Evolutionary conservation across 2,113 vertebrate genomes (phyloP).

Genomic region (Halichoerus grypus): DNA sequence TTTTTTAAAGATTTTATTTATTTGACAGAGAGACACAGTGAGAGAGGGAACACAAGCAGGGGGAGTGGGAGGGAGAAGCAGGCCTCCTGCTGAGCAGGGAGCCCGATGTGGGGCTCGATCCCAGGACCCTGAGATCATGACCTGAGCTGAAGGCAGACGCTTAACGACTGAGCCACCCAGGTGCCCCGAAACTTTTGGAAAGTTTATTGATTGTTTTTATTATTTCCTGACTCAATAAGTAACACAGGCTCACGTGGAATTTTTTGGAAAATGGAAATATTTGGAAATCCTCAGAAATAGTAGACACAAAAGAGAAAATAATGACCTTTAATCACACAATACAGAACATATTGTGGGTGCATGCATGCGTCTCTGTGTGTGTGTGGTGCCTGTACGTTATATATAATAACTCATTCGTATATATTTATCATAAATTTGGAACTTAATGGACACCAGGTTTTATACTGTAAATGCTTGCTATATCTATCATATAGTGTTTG

Average conservation of each 20-base stretch:
- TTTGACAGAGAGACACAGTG: too few species aligned
- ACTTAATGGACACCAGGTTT: not conserved
- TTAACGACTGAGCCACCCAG: too few species aligned
- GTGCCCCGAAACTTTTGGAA: not conserved
- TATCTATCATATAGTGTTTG: not conserved
- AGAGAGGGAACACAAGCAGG: too few species aligned
- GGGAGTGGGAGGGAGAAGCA: too few species aligned
- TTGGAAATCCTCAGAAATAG: not conserved
- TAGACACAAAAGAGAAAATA: not conserved
- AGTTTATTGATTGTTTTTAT: slow-evolving; percentile 41
- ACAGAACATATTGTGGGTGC: not conserved
- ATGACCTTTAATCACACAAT: not conserved
- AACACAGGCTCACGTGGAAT: not conserved
- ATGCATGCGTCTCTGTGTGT: not conserved
- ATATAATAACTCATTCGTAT: not conserved
- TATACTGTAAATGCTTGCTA: not conserved
- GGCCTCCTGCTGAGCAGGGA: too few species aligned
- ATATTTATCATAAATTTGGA: not conserved
- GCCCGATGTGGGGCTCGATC: too few species aligned
- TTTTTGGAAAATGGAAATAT: slow-evolving; percentile 17
- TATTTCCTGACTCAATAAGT: slow-evolving; percentile 13
- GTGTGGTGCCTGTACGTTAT: not conserved
- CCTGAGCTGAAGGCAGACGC: too few species aligned
- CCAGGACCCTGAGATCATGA: too few species aligned
- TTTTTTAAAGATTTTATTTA: too few species aligned